Conservation (phyloP, 2,888 invertebrate genomes). For the Platerodrilus igneus region DNA sequence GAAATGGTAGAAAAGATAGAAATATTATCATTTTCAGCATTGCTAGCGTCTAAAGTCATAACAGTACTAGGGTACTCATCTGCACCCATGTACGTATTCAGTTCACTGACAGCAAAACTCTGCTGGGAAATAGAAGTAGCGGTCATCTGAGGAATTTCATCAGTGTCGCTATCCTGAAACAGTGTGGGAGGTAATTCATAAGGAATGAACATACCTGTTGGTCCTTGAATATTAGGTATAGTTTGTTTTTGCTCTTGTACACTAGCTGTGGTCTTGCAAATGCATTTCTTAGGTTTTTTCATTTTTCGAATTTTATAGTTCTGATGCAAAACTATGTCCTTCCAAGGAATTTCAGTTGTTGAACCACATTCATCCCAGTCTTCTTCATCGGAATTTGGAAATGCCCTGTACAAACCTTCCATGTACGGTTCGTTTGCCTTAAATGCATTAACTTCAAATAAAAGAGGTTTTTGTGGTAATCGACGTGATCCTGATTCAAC, state of each 20-base stretch:
- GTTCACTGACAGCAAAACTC: no score
- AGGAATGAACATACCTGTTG: conserved; percentile 8
- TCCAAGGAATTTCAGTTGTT: conserved; percentile 28
- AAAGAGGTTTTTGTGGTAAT: conserved; percentile 5
- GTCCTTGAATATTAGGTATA: neutral
- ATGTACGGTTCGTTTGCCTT: conserved; percentile 30
- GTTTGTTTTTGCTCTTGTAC: neutral
- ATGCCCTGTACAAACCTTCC: conserved; percentile 25
- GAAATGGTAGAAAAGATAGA: conserved; percentile 9
- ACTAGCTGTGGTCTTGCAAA: neutral
- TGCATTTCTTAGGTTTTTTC: conserved; percentile 5
- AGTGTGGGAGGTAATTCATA: neutral
- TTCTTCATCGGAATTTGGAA: conserved; percentile 22
- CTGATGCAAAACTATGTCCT: conserved; percentile 23
- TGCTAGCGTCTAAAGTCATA: neutral
- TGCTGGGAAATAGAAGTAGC: no score
- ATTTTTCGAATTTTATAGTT: conserved; percentile 16
- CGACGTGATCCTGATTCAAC: neutral
- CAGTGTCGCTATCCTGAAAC: neutral
- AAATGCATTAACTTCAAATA: conserved; percentile 23
- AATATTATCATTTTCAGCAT: neutral
- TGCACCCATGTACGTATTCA: neutral
- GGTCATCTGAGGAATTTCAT: no score
- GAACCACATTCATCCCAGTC: conserved; percentile 19
- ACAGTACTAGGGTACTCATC: conserved; percentile 2